Percentiles rank a stretch among this genome's conserved stretches.
These are phyloP conservation scores for Trididemnum miniatum DNA, from an alignment of 23 tunicate species.

Conservation along the genomic window DNA sequence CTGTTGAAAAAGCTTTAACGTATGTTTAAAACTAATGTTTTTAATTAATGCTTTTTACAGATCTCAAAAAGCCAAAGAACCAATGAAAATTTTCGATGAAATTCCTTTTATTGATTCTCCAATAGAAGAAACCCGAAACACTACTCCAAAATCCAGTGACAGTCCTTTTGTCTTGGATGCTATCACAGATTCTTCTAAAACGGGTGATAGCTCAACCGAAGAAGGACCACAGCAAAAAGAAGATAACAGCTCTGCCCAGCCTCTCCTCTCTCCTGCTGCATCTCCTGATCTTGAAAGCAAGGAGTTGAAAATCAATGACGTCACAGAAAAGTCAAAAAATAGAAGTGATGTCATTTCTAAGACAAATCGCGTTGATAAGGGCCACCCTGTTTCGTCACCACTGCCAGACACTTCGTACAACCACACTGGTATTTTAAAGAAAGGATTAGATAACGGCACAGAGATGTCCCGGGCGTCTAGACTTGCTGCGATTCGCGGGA, in stretches of 20 bases:
- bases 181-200: neutral
- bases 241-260: neutral
- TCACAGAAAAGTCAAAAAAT: neutral
- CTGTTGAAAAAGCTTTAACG: too few relatives aligned
- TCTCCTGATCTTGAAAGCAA: neutral
- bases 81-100: neutral
- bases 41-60: too few relatives aligned
- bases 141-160: neutral
- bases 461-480: neutral
- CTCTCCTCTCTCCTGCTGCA: neutral
- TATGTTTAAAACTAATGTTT: too few relatives aligned
- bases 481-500: neutral
- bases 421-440: neutral
- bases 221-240: neutral
- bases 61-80: neutral
- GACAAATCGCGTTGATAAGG: neutral
- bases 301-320: neutral
- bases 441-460: neutral
- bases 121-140: neutral
- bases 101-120: slow-evolving; percentile 16
- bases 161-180: neutral
- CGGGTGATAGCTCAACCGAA: neutral
- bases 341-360: neutral
- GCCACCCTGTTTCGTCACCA: neutral
- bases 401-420: neutral